phyloP scores from a whole-genome alignment of 2,888 invertebrate genomes.

The Agrochola macilenta region DNA sequence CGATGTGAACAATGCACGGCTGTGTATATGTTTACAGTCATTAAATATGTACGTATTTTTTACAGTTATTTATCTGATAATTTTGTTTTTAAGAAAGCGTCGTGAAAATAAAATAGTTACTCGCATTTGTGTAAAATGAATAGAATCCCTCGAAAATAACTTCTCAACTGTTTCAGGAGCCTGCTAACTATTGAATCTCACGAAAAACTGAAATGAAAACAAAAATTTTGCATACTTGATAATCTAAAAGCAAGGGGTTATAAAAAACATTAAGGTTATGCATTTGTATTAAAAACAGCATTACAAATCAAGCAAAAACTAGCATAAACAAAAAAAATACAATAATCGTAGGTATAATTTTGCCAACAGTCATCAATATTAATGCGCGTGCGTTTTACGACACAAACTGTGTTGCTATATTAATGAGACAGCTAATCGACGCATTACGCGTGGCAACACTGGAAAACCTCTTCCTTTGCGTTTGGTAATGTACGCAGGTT shows the following conservation, averaged over 20 bases:
- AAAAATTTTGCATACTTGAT: background rate
- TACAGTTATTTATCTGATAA: too few species aligned
- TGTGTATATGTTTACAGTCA: conserved; percentile 43
- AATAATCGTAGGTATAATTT: conserved; percentile 17
- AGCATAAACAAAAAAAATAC: conserved; percentile 5
- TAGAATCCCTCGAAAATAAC: background rate
- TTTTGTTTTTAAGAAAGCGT: too few species aligned
- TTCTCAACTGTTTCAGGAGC: background rate
- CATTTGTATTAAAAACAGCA: background rate
- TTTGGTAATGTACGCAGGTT: conserved; percentile 41
- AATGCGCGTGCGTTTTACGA: conserved; percentile 45
- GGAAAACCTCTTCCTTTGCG: conserved; percentile 46
- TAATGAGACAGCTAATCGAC: conserved; percentile 58
- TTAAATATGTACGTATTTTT: conserved; percentile 53
- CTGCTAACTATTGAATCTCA: background rate
- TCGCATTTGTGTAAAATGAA: background rate
- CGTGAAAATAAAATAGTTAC: background rate
- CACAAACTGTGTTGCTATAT: conserved; percentile 30
- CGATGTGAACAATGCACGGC: conserved; percentile 70
- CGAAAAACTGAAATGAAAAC: background rate
- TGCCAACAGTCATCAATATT: conserved; percentile 50
- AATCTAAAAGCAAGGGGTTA: background rate
- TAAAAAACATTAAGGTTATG: background rate
- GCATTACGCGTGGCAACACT: conserved; percentile 43
- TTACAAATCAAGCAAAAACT: conserved; percentile 13